phyloP scores from a whole-genome alignment of 2,888 invertebrate genomes.

The Morpho helenor region DNA sequence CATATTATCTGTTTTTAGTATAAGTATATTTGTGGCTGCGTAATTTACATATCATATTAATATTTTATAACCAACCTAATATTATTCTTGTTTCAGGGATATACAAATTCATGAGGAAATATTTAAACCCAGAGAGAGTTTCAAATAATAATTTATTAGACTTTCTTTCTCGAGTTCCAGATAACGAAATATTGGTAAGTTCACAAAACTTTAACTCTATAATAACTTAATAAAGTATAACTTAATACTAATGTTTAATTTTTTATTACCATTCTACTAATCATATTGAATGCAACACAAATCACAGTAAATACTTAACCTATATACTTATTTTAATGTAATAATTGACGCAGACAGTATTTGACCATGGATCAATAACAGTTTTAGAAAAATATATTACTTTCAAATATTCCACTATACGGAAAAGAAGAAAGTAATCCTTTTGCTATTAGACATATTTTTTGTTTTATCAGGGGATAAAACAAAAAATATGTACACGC shows the following conservation, averaged over 20 bases:
- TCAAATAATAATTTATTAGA: conserved; percentile 65
- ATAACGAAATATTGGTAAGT: conserved; percentile 60
- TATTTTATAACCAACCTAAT: not conserved
- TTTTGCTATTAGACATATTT: too few species aligned
- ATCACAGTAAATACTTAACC: not conserved
- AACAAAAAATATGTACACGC: too few species aligned
- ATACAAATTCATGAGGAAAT: conserved; percentile 62
- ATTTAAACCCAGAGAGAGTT: conserved; percentile 52
- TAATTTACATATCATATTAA: too few species aligned
- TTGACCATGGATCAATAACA: too few species aligned
- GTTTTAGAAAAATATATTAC: too few species aligned
- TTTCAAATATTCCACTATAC: too few species aligned
- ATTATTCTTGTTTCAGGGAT: conserved; percentile 44
- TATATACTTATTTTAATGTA: too few species aligned
- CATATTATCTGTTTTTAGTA: too few species aligned
- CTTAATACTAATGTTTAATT: not conserved
- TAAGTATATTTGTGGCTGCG: too few species aligned
- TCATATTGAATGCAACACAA: conserved; percentile 8
- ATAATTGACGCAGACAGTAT: too few species aligned
- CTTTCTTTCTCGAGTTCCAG: conserved; percentile 63
- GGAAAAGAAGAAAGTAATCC: too few species aligned
- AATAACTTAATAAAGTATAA: conserved; percentile 8
- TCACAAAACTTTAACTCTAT: not conserved
- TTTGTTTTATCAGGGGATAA: too few species aligned
- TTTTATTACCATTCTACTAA: not conserved